Evolutionary conservation across 2,888 invertebrate genomes (phyloP).

Genomic region (Tolmerus cingulatus): DNA sequence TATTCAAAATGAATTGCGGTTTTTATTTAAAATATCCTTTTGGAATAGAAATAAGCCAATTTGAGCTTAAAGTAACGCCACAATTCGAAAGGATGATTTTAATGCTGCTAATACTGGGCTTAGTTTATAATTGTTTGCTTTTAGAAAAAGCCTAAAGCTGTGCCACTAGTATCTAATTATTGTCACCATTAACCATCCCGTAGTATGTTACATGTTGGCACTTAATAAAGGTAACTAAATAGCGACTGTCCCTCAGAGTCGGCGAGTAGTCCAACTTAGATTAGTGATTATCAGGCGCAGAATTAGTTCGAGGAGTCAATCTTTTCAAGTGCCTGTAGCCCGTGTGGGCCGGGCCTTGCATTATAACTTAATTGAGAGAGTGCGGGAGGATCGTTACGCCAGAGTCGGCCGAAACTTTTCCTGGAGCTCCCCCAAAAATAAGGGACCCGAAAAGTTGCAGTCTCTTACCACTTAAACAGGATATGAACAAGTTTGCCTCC

Average conservation of each 20-base stretch:
- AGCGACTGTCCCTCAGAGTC: background rate
- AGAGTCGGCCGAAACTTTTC: background rate
- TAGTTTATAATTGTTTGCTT: too few relatives aligned
- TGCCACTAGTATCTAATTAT: too few relatives aligned
- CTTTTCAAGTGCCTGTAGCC: background rate
- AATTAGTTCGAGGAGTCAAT: background rate
- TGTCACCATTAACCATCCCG: too few relatives aligned
- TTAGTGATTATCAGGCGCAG: background rate
- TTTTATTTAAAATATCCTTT: too few relatives aligned
- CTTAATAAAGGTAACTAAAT: background rate
- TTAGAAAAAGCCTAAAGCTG: too few relatives aligned
- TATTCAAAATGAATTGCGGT: too few relatives aligned
- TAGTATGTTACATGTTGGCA: too few relatives aligned
- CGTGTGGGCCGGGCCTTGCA: background rate
- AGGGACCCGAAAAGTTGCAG: conserved; percentile 7
- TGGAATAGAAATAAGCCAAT: too few relatives aligned
- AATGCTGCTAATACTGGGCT: too few relatives aligned
- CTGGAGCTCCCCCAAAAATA: background rate
- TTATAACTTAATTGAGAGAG: conserved; percentile 16
- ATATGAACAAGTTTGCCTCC: conserved; percentile 28
- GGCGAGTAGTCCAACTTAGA: background rate
- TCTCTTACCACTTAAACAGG: conserved; percentile 7
- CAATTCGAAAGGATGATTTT: too few relatives aligned
- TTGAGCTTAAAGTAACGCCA: too few relatives aligned
- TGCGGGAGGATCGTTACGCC: background rate